A percentile compares a stretch with the other conserved stretches of the same genome.
phyloP scores from a whole-genome alignment of 2,113 vertebrate genomes.

The Nycticorax nycticorax region DNA sequence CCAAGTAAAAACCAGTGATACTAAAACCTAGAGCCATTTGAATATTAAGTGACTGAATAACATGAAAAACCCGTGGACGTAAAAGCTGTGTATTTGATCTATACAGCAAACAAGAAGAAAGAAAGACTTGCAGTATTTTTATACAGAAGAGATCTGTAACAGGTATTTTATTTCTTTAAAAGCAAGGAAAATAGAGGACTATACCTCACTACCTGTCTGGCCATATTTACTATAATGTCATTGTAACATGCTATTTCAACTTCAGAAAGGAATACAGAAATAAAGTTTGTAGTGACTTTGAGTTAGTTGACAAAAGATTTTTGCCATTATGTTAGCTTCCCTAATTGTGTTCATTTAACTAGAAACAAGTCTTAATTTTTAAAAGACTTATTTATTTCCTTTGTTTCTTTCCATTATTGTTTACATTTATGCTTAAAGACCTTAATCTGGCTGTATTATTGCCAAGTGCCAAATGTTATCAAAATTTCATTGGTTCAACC shows the following conservation, averaged over 20 bases:
- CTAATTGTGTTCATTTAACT: constrained; percentile 67
- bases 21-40: constrained; percentile 75
- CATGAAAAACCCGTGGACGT: constrained; percentile 13
- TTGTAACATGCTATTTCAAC: constrained; percentile 66
- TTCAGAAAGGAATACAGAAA: constrained; percentile 63
- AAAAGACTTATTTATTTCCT: constrained; percentile 78
- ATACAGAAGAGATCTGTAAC: constrained; percentile 76
- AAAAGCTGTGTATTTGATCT: constrained; percentile 55
- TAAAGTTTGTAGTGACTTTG: constrained; percentile 65
- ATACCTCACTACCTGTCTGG: constrained; percentile 76
- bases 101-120: constrained; percentile 62
- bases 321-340: constrained; percentile 59
- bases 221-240: constrained; percentile 76
- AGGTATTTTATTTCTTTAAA: constrained; percentile 81
- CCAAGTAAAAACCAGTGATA: constrained; percentile 57
- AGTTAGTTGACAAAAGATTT: constrained; percentile 63
- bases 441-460: constrained; percentile 72
- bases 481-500: constrained; percentile 28
- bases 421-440: constrained; percentile 76
- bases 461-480: constrained; percentile 74
- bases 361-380: constrained; percentile 68
- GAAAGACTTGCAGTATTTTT: constrained; percentile 79
- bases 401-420: constrained; percentile 55
- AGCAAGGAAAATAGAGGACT: constrained; percentile 70
- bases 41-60: constrained; percentile 60